These are phyloP conservation scores for Leistus spinibarbis DNA, from an alignment of 2,888 invertebrate genomes.

Conservation along the genomic window DNA sequence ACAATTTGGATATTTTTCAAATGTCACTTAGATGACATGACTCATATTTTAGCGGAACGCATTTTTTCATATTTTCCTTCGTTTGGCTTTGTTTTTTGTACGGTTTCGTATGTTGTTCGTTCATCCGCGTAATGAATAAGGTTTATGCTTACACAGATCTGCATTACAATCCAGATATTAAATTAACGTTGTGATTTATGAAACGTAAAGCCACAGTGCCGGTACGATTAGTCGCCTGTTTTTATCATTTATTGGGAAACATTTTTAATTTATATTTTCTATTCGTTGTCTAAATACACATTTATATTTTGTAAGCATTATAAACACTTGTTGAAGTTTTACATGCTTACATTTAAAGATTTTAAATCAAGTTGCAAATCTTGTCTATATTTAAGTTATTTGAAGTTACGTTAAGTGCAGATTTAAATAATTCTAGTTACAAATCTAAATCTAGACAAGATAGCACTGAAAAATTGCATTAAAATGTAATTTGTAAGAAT, in stretches of 20 bases:
- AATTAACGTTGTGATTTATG: slow-evolving; percentile 35
- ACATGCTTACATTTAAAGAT: too few species aligned
- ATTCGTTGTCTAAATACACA: too few species aligned
- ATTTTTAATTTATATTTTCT: slow-evolving; percentile 31
- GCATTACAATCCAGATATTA: slow-evolving; percentile 31
- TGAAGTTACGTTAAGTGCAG: too few species aligned
- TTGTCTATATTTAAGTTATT: too few species aligned
- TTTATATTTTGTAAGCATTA: too few species aligned
- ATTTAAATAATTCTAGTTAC: too few species aligned
- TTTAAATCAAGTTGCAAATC: too few species aligned
- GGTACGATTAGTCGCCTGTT: slow-evolving; percentile 17
- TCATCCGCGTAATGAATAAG: slow-evolving; percentile 34
- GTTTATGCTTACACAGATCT: slow-evolving; percentile 35
- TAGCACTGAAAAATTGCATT: too few species aligned
- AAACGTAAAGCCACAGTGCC: slow-evolving; percentile 7
- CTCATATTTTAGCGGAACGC: slow-evolving; percentile 17
- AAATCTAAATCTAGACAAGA: too few species aligned
- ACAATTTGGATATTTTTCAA: slow-evolving; percentile 25
- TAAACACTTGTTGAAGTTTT: slow-evolving; percentile 31
- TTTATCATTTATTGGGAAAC: slow-evolving; percentile 32
- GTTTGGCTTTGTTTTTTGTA: not conserved
- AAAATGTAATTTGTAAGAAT: too few species aligned
- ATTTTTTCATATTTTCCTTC: too few species aligned
- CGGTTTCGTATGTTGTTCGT: not conserved
- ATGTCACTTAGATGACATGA: slow-evolving; percentile 9